Evolutionary conservation across 2,888 invertebrate genomes (phyloP).

Genomic region (Mechanitis mazaeus): DNA sequence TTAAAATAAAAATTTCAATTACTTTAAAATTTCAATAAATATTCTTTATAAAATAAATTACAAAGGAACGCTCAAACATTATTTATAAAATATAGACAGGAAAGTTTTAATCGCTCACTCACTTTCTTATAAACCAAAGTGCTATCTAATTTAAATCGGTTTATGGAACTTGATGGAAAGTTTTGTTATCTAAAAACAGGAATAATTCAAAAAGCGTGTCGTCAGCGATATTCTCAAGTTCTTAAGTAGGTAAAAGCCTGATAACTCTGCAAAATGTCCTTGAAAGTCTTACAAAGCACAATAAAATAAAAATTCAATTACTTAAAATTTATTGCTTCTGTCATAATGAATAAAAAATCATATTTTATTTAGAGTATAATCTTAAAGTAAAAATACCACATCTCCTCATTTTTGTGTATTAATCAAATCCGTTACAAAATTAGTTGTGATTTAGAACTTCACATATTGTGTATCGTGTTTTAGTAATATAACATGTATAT

Average conservation of each 20-base stretch:
- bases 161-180: conserved; percentile 38
- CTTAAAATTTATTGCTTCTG: background rate
- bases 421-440: too few species aligned
- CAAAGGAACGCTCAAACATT: conserved; percentile 3
- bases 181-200: conserved; percentile 20
- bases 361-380: too few species aligned
- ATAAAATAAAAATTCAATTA: conserved; percentile 26
- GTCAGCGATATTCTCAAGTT: conserved; percentile 14
- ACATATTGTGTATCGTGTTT: too few species aligned
- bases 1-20: too few species aligned
- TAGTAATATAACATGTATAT: too few species aligned
- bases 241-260: conserved; percentile 26
- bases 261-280: conserved; percentile 22
- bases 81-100: conserved; percentile 43
- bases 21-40: too few species aligned
- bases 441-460: too few species aligned
- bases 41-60: too few species aligned
- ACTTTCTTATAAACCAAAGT: conserved; percentile 60
- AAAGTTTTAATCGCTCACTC: conserved; percentile 66
- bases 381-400: too few species aligned
- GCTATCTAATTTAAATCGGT: conserved; percentile 57
- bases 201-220: conserved; percentile 1
- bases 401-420: too few species aligned
- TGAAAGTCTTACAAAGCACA: conserved; percentile 21
- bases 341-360: background rate